Evolutionary conservation across 2,888 invertebrate genomes (phyloP).

Genomic region (Galerucella nymphaeae): DNA sequence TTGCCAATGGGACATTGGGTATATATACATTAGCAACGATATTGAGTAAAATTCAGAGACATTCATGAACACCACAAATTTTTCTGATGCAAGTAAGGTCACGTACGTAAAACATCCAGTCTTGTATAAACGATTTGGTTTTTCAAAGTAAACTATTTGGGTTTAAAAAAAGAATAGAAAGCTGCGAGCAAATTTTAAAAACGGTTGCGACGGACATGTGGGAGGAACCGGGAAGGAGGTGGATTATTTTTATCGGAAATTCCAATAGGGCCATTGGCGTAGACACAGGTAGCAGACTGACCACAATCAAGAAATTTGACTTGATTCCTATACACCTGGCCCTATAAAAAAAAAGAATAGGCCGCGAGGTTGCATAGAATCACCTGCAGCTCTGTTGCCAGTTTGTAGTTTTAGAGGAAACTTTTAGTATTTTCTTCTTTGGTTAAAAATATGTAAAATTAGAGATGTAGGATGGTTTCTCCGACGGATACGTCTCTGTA

Average conservation of each 20-base stretch:
- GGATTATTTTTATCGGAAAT: constrained; percentile 36
- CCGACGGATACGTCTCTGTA: neutral
- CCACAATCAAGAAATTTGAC: neutral
- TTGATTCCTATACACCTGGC: neutral
- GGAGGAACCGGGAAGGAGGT: constrained; percentile 7
- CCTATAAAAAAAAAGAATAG: neutral
- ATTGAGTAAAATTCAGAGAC: neutral
- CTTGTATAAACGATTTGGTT: neutral
- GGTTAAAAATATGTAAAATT: too few species aligned
- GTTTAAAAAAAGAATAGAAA: constrained; percentile 32
- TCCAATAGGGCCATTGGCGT: constrained; percentile 18
- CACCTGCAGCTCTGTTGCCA: constrained; percentile 13
- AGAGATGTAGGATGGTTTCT: neutral
- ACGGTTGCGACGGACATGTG: constrained; percentile 24
- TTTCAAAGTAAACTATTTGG: constrained; percentile 24
- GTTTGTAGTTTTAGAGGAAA: too few species aligned
- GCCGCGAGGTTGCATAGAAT: neutral
- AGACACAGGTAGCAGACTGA: neutral
- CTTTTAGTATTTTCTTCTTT: too few species aligned
- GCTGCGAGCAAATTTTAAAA: constrained; percentile 31
- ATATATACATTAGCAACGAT: too few species aligned
- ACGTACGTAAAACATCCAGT: neutral
- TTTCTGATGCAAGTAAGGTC: constrained; percentile 8
- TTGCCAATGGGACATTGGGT: too few species aligned
- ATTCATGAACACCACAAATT: neutral